phyloP scores from a whole-genome alignment of 2,888 invertebrate genomes.

The Meliscaeva auricollis region DNA sequence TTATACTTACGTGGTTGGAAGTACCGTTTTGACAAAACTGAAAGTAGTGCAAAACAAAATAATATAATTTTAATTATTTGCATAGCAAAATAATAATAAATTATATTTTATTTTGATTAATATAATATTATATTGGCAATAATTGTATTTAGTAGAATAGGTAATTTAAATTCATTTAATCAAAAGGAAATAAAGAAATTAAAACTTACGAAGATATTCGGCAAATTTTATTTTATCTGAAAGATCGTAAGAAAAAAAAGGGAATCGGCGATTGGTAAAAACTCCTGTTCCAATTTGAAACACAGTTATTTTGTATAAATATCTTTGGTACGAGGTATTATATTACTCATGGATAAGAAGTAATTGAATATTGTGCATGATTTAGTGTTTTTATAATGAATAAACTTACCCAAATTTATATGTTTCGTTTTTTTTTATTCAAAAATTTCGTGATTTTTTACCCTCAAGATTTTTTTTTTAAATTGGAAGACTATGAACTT shows the following conservation, averaged over 20 bases:
- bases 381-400: slow-evolving; percentile 40
- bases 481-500: no score
- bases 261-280: slow-evolving; percentile 47
- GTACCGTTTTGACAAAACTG: slow-evolving; percentile 69
- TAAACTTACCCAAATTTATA: slow-evolving; percentile 49
- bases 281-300: slow-evolving; percentile 8
- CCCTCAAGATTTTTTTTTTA: no score
- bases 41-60: slow-evolving; percentile 67
- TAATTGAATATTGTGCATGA: slow-evolving; percentile 24
- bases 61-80: slow-evolving; percentile 29
- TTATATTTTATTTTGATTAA: neutral
- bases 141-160: neutral
- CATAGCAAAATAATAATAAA: neutral
- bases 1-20: slow-evolving; percentile 69
- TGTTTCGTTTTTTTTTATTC: slow-evolving; percentile 2
- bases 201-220: slow-evolving; percentile 63
- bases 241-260: slow-evolving; percentile 59
- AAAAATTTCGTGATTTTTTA: no score
- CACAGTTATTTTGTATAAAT: neutral
- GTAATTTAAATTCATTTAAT: neutral
- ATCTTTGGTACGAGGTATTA: slow-evolving; percentile 46
- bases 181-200: slow-evolving; percentile 27
- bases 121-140: neutral
- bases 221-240: slow-evolving; percentile 48
- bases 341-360: slow-evolving; percentile 53